Base-by-base conservation (phyloP, 1,140 invertebrate species). In the Phortica variegata region DNA sequence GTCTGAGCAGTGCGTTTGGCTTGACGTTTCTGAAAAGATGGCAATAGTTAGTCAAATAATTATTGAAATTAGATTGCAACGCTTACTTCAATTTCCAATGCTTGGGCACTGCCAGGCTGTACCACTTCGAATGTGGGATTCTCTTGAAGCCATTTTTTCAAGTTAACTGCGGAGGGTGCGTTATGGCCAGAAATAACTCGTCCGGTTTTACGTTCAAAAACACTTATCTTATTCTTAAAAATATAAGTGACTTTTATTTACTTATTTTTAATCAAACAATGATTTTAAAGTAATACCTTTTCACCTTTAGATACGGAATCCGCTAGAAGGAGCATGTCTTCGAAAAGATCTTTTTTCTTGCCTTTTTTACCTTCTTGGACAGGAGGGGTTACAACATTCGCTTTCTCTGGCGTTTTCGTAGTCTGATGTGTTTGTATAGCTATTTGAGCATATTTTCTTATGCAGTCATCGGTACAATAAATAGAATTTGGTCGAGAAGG, bases 391-490 rank as follows among this genome's bases (percentile, higher is more conserved):
- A 19, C 31, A 12, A 34, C 34, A 36, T 29, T 52, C 2, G 13
- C 16, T 34, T 32, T 37, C 5, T 33, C 9, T 18, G 48, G 16
- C 9, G 21, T 13, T 41, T 16, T 15, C 16, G 36, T 6, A 21
- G 29, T 49, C 17, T 56, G 23, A 21, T 50, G 52, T 0, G 56
- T 20, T 8, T 72, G 56, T 9, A 88, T 70, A 1, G 87, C 87
- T 48, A 87, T 85, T 57, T 89, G 84, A 1, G 90, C 89, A 78
- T 95, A 90, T 52, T 86, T 86, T 32, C 88, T 78, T 60, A 95
- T 92, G 68, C 93, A 96, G 9, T 83, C 81, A 61, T 93, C 88
- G 55, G 90, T 90, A 68, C 94, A 97, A 76, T 93, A 96, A 77
- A 93, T 86, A 42, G 87, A 83, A 58, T 82, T 84, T 52, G 80